Conservation (phyloP, 2,888 invertebrate genomes). For the Allophyes oxyacanthae region DNA sequence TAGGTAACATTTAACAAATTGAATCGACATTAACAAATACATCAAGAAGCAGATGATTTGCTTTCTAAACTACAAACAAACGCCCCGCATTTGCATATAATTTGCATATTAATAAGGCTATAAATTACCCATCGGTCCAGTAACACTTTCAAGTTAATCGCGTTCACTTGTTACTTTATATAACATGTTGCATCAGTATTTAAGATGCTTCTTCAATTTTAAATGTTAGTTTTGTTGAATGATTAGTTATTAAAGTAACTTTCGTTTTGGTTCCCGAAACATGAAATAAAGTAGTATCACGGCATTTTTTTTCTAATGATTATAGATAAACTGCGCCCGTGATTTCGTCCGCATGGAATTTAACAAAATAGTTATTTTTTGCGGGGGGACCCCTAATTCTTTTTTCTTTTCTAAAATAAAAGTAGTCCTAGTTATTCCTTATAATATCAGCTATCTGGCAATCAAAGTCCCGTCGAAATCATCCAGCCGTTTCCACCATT, state of each 20-base stretch:
- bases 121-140: constrained; percentile 49
- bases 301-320: too few relatives aligned
- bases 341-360: too few relatives aligned
- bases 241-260: background rate
- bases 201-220: constrained; percentile 51
- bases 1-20: constrained; percentile 24
- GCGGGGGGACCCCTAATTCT: too few relatives aligned
- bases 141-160: constrained; percentile 40
- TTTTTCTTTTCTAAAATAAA: too few relatives aligned
- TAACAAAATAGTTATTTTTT: too few relatives aligned
- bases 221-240: constrained; percentile 2
- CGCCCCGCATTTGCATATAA: constrained; percentile 53
- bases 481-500: too few relatives aligned
- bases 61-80: constrained; percentile 55
- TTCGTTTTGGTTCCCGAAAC: constrained; percentile 5
- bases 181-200: constrained; percentile 40
- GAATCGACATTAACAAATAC: constrained; percentile 10
- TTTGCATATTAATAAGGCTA: constrained; percentile 56
- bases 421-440: too few relatives aligned
- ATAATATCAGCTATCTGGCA: too few relatives aligned
- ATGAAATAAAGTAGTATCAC: too few relatives aligned
- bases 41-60: constrained; percentile 43
- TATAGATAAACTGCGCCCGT: too few relatives aligned
- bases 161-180: constrained; percentile 46
- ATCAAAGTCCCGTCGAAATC: too few relatives aligned